Evolutionary conservation across 2,113 vertebrate species (phyloP).

Genomic region (Leucosticte australis): DNA sequence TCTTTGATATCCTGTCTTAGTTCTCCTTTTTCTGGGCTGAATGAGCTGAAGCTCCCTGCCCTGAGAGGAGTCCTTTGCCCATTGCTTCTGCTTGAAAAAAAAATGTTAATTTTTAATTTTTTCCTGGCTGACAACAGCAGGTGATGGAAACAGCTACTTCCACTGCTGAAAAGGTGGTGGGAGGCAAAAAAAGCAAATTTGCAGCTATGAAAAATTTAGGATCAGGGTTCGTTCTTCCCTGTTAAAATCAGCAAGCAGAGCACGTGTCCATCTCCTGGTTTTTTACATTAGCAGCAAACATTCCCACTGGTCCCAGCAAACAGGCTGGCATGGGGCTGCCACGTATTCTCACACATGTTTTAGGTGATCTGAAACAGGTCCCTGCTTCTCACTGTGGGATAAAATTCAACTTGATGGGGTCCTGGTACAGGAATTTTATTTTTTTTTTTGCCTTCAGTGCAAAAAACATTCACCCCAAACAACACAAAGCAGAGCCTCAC

Average conservation of each 20-base stretch:
- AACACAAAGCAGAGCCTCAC: background rate
- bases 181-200: background rate
- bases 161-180: background rate
- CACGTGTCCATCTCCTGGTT: fast-evolving
- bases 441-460: background rate
- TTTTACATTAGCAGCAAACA: background rate
- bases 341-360: background rate
- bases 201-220: background rate
- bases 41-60: background rate
- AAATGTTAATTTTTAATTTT: background rate
- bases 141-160: background rate
- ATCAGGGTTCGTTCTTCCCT: background rate
- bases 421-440: background rate
- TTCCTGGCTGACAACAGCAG: background rate
- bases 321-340: background rate
- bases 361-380: background rate
- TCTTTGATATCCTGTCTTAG: background rate
- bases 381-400: background rate
- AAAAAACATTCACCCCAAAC: background rate
- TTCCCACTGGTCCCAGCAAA: background rate
- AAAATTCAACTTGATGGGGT: background rate
- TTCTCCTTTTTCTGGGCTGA: background rate
- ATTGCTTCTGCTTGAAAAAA: background rate
- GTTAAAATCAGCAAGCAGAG: background rate
- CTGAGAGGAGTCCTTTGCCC: background rate